A percentile compares a stretch with the other conserved stretches of the same genome.
Evolutionary conservation across 2,797 vertebrate genomes (phyloP).

Genomic region (Dromococcyx pavoninus): DNA sequence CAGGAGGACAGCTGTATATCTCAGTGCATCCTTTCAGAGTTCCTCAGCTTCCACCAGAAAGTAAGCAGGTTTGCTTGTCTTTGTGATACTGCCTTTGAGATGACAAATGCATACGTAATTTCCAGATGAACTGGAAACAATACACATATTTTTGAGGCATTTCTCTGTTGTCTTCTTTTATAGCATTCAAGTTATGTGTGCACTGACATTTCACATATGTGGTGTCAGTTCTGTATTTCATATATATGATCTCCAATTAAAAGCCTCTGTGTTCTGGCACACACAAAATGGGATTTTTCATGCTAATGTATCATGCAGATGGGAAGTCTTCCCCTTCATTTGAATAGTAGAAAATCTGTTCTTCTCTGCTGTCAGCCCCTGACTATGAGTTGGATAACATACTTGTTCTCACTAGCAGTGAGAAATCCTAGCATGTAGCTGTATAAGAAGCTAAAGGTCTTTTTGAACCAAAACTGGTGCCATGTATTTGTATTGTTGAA

Average conservation of each 20-base stretch:
- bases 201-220: background rate
- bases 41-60: background rate
- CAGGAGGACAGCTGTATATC: background rate
- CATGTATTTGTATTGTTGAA: background rate
- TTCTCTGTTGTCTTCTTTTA: background rate
- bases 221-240: background rate
- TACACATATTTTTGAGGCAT: background rate
- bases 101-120: background rate
- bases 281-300: background rate
- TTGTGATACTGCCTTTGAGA: background rate
- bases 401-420: background rate
- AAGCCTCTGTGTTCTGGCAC: background rate
- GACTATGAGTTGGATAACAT: background rate
- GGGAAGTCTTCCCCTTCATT: background rate
- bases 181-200: background rate
- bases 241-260: background rate
- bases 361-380: background rate
- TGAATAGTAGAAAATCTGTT: background rate
- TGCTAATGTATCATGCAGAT: background rate
- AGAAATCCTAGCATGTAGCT: background rate
- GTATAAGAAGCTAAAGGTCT: background rate
- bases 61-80: background rate
- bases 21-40: background rate
- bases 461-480: background rate
- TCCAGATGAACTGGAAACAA: background rate